phyloP scores from a whole-genome alignment of 2,888 invertebrate species.

The Drosophila yooni region DNA sequence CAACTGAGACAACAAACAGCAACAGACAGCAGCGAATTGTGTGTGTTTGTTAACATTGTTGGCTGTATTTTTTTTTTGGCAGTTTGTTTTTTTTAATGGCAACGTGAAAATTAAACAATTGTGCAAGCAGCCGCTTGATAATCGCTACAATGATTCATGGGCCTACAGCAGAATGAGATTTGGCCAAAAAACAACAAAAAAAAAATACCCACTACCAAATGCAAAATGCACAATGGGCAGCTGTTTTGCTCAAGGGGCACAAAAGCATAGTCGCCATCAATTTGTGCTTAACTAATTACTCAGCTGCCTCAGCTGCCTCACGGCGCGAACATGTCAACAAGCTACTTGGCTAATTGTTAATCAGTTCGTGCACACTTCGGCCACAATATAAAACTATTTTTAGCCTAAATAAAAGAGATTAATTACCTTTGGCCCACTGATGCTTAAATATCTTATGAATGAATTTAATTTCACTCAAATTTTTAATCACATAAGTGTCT shows the following conservation, averaged over 20 bases:
- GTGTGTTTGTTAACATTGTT: slow-evolving; percentile 59
- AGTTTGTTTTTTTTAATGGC: slow-evolving; percentile 60
- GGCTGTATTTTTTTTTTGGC: slow-evolving; percentile 53
- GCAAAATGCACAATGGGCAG: slow-evolving; percentile 45
- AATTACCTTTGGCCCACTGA: not conserved
- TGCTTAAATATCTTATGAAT: not conserved
- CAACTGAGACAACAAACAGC: slow-evolving; percentile 23
- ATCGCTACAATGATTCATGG: slow-evolving; percentile 75
- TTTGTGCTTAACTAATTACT: slow-evolving; percentile 60
- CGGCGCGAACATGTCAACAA: slow-evolving; percentile 40
- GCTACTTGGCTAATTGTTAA: slow-evolving; percentile 30
- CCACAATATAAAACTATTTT: slow-evolving; percentile 27
- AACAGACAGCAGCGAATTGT: slow-evolving; percentile 38
- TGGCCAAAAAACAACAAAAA: slow-evolving; percentile 29
- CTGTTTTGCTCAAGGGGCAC: slow-evolving; percentile 42
- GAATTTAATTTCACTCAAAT: not conserved
- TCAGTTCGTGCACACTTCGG: slow-evolving; percentile 24
- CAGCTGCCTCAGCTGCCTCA: slow-evolving; percentile 34
- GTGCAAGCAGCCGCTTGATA: slow-evolving; percentile 75
- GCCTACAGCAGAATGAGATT: slow-evolving; percentile 43
- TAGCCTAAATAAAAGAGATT: slow-evolving; percentile 30
- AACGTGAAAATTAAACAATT: slow-evolving; percentile 81
- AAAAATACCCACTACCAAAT: slow-evolving; percentile 3
- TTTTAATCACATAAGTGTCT: not conserved
- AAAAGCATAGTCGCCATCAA: slow-evolving; percentile 39